A percentile compares a stretch with the other conserved stretches of the same genome.
Conservation (phyloP, 2,797 vertebrate genomes). For the Eulemur rubriventer region DNA sequence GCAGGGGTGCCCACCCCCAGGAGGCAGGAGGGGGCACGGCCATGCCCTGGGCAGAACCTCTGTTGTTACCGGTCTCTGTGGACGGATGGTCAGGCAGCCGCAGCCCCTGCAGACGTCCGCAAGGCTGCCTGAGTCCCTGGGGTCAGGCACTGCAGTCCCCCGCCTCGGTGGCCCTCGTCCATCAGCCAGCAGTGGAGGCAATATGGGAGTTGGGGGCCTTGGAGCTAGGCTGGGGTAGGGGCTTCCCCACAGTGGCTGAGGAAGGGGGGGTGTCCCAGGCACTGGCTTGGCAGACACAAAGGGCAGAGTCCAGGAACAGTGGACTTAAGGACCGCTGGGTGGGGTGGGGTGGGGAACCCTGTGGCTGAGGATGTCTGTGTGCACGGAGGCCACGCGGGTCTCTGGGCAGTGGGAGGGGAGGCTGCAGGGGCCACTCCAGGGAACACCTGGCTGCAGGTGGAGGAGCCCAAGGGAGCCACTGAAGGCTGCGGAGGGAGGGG, state of each 20-base stretch:
- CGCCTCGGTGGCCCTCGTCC: fast-evolving
- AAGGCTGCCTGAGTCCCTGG: not conserved
- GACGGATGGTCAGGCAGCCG: fast-evolving
- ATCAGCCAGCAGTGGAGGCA: not conserved
- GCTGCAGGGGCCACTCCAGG: fast-evolving
- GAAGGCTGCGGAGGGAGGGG: not conserved
- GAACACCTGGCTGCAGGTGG: not conserved
- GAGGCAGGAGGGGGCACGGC: not conserved
- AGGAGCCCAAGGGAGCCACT: not conserved
- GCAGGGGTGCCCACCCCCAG: fast-evolving
- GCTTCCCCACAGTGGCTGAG: fast-evolving
- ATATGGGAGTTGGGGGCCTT: fast-evolving
- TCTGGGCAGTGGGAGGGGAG: not conserved
- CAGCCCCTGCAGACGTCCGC: not conserved
- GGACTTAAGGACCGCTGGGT: fast-evolving
- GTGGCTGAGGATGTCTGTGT: not conserved
- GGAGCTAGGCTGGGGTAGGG: not conserved
- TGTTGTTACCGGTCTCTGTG: fast-evolving
- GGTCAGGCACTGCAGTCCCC: not conserved
- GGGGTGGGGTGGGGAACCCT: not conserved
- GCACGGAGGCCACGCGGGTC: fast-evolving
- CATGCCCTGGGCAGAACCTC: fast-evolving
- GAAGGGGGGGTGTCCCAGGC: not conserved
- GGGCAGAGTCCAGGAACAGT: no score
- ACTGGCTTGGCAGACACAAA: not conserved